Conservation (phyloP, 2,888 invertebrate genomes). For the Ypsolopha scabrella region DNA sequence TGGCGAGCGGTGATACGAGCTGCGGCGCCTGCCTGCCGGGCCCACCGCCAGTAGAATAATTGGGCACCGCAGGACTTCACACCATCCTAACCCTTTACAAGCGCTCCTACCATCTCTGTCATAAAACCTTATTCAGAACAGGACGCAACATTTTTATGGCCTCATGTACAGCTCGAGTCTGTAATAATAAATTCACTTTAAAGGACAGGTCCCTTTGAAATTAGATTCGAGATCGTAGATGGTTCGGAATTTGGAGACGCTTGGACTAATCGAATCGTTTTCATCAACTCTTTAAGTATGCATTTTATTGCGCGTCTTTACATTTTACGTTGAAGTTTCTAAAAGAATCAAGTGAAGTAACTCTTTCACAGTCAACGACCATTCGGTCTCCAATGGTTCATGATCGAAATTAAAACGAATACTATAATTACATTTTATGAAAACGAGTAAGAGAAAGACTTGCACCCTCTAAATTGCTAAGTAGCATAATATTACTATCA, state of each 20-base stretch:
- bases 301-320: background rate
- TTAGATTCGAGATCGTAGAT: background rate
- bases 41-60: constrained; percentile 63
- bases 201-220: background rate
- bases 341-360: too few species aligned
- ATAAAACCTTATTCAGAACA: background rate
- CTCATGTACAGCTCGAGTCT: background rate
- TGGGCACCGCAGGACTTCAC: constrained; percentile 68
- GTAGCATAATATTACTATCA: too few species aligned
- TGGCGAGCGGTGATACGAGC: constrained; percentile 61
- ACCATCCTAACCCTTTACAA: constrained; percentile 26
- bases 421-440: too few species aligned
- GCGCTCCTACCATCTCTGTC: background rate
- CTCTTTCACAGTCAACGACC: too few species aligned
- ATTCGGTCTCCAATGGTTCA: too few species aligned
- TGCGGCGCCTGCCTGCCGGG: constrained; percentile 58
- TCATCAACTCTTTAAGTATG: constrained; percentile 18
- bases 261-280: constrained; percentile 30
- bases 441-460: too few species aligned
- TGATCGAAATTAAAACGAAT: too few species aligned
- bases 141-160: background rate
- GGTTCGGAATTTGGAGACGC: constrained; percentile 33
- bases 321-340: background rate
- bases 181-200: constrained; percentile 4
- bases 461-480: too few species aligned